phyloP scores from a whole-genome alignment of 2,888 invertebrate species.

The Scaptomyza parva region DNA sequence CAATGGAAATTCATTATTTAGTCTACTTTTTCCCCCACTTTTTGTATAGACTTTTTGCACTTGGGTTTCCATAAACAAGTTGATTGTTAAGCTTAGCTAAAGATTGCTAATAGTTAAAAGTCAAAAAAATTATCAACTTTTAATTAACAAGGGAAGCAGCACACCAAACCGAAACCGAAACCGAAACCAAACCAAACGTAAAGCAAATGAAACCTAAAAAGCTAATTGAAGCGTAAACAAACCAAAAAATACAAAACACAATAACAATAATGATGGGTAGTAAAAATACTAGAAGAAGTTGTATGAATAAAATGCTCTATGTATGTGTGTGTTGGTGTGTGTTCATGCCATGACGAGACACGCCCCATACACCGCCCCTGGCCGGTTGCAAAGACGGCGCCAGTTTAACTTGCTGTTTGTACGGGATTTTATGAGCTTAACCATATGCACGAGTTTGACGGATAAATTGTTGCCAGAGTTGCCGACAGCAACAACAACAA shows the following conservation, averaged over 20 bases:
- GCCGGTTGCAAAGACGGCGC: slow-evolving; percentile 52
- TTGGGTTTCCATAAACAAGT: neutral
- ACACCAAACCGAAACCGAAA: neutral
- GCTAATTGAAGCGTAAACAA: slow-evolving; percentile 76
- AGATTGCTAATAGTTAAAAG: slow-evolving; percentile 21
- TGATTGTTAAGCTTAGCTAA: neutral
- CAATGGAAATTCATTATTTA: slow-evolving; percentile 1
- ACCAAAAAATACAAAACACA: slow-evolving; percentile 27
- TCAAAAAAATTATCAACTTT: slow-evolving; percentile 64
- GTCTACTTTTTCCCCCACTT: slow-evolving; percentile 3
- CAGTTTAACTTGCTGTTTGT: slow-evolving; percentile 55
- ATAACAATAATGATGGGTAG: slow-evolving; percentile 42
- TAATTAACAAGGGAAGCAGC: slow-evolving; percentile 64
- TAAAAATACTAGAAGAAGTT: slow-evolving; percentile 47
- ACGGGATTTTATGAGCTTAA: slow-evolving; percentile 60
- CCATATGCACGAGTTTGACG: slow-evolving; percentile 51
- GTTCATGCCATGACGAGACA: slow-evolving; percentile 43
- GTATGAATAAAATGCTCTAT: slow-evolving; percentile 63
- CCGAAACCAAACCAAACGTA: slow-evolving; percentile 15
- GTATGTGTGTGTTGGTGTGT: slow-evolving; percentile 13
- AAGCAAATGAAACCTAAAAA: slow-evolving; percentile 49
- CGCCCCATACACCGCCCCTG: slow-evolving; percentile 32
- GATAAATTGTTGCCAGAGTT: slow-evolving; percentile 28
- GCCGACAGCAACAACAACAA: too few relatives aligned
- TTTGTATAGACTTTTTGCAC: neutral